A percentile compares a stretch with the other conserved stretches of the same genome.
These are phyloP conservation scores for Nibea albiflora DNA, from an alignment of 2,113 vertebrate species.

Conservation along the genomic window DNA sequence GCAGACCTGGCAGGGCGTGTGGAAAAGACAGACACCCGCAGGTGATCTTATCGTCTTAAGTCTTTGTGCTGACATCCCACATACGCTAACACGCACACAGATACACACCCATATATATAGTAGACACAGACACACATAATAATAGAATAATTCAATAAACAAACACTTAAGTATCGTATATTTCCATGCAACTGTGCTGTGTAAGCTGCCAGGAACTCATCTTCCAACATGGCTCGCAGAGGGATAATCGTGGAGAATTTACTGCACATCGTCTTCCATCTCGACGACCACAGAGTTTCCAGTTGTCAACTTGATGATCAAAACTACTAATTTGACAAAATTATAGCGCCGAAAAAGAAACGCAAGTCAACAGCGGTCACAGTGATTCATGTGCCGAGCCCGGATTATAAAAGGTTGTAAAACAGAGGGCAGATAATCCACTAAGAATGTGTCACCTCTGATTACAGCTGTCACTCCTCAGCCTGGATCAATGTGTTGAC, in stretches of 20 bases:
- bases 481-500: constrained; percentile 57
- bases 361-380: constrained; percentile 61
- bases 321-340: constrained; percentile 72
- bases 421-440: constrained; percentile 70
- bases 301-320: constrained; percentile 70
- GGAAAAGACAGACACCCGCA: constrained; percentile 64
- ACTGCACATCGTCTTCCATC: constrained; percentile 58
- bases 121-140: constrained; percentile 13
- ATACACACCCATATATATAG: background rate
- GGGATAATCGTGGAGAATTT: constrained; percentile 67
- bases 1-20: constrained; percentile 51
- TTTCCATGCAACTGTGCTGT: constrained; percentile 38
- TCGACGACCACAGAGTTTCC: constrained; percentile 60
- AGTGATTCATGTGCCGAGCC: constrained; percentile 63
- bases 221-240: constrained; percentile 52
- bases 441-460: constrained; percentile 68
- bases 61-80: constrained; percentile 35
- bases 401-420: constrained; percentile 72
- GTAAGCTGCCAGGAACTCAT: constrained; percentile 51
- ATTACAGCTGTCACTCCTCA: constrained; percentile 66
- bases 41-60: constrained; percentile 59
- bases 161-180: constrained; percentile 9
- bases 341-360: constrained; percentile 64
- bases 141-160: constrained; percentile 36
- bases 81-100: constrained; percentile 9